phyloP scores from a whole-genome alignment of 2,888 invertebrate species.

The Escarpia spicata region DNA sequence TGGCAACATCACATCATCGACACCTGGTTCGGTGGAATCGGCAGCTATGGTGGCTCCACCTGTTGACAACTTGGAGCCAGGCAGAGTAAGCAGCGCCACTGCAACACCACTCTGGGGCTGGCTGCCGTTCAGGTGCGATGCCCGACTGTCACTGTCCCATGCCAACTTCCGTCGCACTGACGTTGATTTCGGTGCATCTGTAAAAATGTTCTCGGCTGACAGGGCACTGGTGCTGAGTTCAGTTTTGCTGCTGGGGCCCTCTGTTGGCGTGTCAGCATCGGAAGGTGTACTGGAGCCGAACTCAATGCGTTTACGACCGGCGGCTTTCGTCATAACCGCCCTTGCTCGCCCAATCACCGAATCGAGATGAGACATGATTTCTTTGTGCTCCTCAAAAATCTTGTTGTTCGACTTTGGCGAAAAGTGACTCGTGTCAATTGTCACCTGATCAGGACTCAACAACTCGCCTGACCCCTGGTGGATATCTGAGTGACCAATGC shows the following conservation, averaged over 20 bases:
- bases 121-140: neutral
- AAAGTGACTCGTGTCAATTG: neutral
- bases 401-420: constrained; percentile 14
- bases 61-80: neutral
- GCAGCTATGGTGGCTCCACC: neutral
- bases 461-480: neutral
- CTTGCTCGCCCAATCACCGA: constrained; percentile 35
- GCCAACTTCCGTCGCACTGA: neutral
- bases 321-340: constrained; percentile 27
- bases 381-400: constrained; percentile 32
- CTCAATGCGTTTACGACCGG: neutral
- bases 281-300: neutral
- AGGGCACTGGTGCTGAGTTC: neutral
- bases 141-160: neutral
- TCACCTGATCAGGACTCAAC: neutral
- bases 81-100: neutral
- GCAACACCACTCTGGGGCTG: neutral
- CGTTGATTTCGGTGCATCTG: constrained; percentile 1
- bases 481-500: neutral
- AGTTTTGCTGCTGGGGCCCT: neutral
- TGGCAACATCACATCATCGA: neutral
- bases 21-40: neutral
- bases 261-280: neutral
- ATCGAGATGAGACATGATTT: constrained; percentile 39
- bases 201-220: neutral